Percentiles rank a stretch among this genome's conserved stretches.
These are phyloP conservation scores for Kradibia gibbosae DNA, from an alignment of 1,140 invertebrate species.

Conservation along the genomic window DNA sequence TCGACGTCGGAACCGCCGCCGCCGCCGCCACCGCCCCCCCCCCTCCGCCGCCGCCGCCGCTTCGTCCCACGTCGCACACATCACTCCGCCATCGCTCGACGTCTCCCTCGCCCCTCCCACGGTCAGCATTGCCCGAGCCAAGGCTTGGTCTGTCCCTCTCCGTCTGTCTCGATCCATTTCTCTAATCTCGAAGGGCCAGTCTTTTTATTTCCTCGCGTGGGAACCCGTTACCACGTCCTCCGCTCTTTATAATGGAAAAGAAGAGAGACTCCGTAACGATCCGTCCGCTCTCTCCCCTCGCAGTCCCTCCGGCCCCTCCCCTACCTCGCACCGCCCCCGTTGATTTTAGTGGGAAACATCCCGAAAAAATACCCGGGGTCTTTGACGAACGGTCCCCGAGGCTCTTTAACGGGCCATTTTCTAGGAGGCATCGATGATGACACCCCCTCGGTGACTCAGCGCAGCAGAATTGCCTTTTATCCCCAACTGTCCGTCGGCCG, in stretches of 20 bases:
- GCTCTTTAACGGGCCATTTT: slow-evolving; percentile 47
- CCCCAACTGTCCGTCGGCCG: not conserved
- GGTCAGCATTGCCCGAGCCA: no score
- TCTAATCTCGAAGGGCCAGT: slow-evolving; percentile 12
- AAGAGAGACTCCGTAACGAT: slow-evolving; percentile 37
- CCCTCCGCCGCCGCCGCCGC: no score
- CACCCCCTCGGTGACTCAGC: slow-evolving; percentile 44
- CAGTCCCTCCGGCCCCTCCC: not conserved
- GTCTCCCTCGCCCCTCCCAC: no score
- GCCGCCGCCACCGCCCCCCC: no score
- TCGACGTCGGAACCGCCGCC: not conserved
- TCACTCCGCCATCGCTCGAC: no score
- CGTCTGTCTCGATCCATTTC: not conserved
- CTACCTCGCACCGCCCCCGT: not conserved
- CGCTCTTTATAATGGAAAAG: slow-evolving; percentile 30
- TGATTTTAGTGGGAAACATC: slow-evolving; percentile 28
- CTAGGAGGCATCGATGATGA: slow-evolving; percentile 40
- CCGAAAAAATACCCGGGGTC: slow-evolving; percentile 6
- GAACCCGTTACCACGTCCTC: slow-evolving; percentile 59
- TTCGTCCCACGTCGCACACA: no score
- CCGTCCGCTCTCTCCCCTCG: not conserved
- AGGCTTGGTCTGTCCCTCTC: no score
- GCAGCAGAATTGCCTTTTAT: not conserved
- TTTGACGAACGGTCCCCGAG: slow-evolving; percentile 24
- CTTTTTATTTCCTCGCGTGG: slow-evolving; percentile 59